Percentiles rank a stretch among this genome's conserved stretches.
Conservation (phyloP, 2,113 vertebrate species). For the Numenius arquata region DNA sequence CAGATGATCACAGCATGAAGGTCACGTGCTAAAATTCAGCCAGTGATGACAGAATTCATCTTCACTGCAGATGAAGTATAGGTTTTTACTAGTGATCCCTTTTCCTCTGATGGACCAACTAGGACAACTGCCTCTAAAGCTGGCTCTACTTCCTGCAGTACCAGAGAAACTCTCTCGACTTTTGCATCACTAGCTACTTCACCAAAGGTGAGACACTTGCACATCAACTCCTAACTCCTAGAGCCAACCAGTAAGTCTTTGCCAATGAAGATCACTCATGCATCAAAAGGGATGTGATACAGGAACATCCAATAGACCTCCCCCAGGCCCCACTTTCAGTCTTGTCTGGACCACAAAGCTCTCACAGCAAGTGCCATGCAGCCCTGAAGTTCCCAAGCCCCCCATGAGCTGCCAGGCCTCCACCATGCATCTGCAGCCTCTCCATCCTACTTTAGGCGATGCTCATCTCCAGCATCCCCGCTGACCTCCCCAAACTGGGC, state of each 20-base stretch:
- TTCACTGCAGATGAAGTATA: fast-evolving
- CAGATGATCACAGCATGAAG: not conserved
- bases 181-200: not conserved
- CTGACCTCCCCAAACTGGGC: not conserved
- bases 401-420: not conserved
- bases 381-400: not conserved
- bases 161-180: not conserved
- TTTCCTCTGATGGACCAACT: not conserved
- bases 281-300: not conserved
- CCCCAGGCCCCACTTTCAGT: not conserved
- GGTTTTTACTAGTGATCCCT: not conserved
- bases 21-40: not conserved
- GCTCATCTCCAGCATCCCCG: not conserved
- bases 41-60: not conserved
- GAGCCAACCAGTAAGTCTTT: not conserved
- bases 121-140: not conserved
- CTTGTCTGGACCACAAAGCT: fast-evolving
- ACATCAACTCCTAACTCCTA: not conserved
- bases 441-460: not conserved
- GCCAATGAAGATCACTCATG: not conserved
- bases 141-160: not conserved
- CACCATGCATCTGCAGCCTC: not conserved
- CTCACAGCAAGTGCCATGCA: fast-evolving
- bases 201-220: not conserved
- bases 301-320: not conserved